Percentiles rank a stretch among this genome's conserved stretches.
Conservation (phyloP, 2,797 vertebrate species). For the Characodon lateralis region DNA sequence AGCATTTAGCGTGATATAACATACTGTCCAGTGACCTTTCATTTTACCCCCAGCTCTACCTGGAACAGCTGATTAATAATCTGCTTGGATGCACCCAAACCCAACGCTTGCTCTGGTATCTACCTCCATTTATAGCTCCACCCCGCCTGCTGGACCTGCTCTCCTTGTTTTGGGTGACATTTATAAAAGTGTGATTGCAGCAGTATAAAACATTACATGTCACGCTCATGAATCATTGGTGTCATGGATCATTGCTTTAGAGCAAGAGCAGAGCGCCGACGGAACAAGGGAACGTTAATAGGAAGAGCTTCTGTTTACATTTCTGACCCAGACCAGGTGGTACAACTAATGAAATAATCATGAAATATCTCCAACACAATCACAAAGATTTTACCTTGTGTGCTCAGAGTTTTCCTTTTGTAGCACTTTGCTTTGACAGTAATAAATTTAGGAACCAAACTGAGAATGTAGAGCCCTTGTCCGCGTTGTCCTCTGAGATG, state of each 20-base stretch:
- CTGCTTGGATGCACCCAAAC: conserved; percentile 16
- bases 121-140: conserved; percentile 44
- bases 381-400: conserved; percentile 16
- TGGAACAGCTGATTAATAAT: conserved; percentile 31
- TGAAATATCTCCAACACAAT: conserved; percentile 34
- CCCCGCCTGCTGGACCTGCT: conserved; percentile 21
- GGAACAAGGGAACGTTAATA: conserved; percentile 27
- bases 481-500: not conserved
- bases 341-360: conserved; percentile 42
- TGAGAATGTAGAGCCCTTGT: not conserved
- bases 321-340: conserved; percentile 28
- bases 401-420: conserved; percentile 20
- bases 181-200: conserved; percentile 76
- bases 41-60: not conserved
- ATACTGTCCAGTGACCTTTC: conserved; percentile 9
- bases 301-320: conserved; percentile 40
- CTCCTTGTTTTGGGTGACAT: conserved; percentile 63
- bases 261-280: conserved; percentile 30
- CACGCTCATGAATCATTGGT: conserved; percentile 72
- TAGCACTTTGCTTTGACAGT: conserved; percentile 17
- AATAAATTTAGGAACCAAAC: not conserved
- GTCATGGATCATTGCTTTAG: conserved; percentile 68
- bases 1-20: not conserved
- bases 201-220: conserved; percentile 70
- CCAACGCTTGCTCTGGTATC: not conserved